phyloP scores from a whole-genome alignment of 2,888 invertebrate genomes.

The Frankliniella intonsa region DNA sequence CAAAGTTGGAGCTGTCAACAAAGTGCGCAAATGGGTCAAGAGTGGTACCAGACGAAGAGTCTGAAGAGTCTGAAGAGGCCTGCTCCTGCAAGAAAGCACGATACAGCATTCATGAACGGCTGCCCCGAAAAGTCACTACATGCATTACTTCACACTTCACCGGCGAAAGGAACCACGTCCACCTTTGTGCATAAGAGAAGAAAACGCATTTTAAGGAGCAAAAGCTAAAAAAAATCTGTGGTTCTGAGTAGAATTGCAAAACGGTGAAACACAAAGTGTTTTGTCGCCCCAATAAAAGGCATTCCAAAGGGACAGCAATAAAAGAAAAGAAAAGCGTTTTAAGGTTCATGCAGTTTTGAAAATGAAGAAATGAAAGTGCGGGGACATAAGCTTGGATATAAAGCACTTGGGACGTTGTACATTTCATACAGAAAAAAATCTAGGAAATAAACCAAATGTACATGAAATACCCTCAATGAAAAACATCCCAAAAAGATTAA shows the following conservation, averaged over 20 bases:
- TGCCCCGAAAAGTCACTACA: background rate
- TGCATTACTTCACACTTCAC: background rate
- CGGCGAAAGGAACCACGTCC: too few species aligned
- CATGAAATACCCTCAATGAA: background rate
- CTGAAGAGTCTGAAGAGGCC: background rate
- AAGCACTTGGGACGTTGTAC: background rate
- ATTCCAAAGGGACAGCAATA: background rate
- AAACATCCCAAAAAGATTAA: background rate
- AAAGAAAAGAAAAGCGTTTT: background rate
- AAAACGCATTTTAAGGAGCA: too few species aligned
- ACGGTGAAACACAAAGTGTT: too few species aligned
- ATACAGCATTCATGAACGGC: background rate
- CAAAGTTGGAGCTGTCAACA: background rate
- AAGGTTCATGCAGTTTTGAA: background rate
- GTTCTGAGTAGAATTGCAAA: too few species aligned
- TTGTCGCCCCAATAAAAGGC: background rate
- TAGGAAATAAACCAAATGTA: too few species aligned
- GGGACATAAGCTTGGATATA: background rate
- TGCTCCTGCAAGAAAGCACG: slow-evolving; percentile 24
- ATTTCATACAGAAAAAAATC: background rate
- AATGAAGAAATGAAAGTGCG: background rate
- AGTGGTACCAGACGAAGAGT: slow-evolving; percentile 7
- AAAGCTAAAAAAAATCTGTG: too few species aligned
- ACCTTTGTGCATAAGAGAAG: too few species aligned
- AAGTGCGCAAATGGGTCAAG: background rate